phyloP scores from a whole-genome alignment of 2,888 invertebrate genomes.

The Anaspis maculata region DNA sequence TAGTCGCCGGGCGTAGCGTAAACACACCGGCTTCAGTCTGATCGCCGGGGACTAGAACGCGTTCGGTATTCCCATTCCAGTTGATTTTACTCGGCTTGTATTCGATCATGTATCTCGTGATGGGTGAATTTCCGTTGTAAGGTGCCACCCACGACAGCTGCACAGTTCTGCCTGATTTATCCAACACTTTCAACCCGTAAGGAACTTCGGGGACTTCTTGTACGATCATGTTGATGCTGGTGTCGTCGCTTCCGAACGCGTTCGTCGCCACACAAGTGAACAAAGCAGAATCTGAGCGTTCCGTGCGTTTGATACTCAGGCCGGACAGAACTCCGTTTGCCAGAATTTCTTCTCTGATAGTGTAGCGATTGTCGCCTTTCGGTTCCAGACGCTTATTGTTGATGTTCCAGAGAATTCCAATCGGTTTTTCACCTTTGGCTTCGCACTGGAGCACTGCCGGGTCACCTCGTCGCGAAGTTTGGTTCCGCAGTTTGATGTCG shows the following conservation, averaged over 20 bases:
- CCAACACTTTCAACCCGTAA: slow-evolving; percentile 77
- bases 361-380: slow-evolving; percentile 82
- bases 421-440: slow-evolving; percentile 90
- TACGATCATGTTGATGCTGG: slow-evolving; percentile 91
- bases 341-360: slow-evolving; percentile 79
- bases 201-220: slow-evolving; percentile 89
- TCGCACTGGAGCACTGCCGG: slow-evolving; percentile 87
- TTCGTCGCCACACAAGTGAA: slow-evolving; percentile 91
- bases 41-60: slow-evolving; percentile 82
- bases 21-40: slow-evolving; percentile 84
- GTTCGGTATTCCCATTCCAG: slow-evolving; percentile 79
- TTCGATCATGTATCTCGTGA: slow-evolving; percentile 77
- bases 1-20: slow-evolving; percentile 82
- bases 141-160: slow-evolving; percentile 89
- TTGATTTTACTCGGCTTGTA: slow-evolving; percentile 79
- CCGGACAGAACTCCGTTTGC: slow-evolving; percentile 83
- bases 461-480: slow-evolving; percentile 84
- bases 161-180: slow-evolving; percentile 84
- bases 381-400: slow-evolving; percentile 87
- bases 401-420: slow-evolving; percentile 92
- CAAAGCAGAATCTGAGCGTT: slow-evolving; percentile 79
- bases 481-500: slow-evolving; percentile 84
- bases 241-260: slow-evolving; percentile 88
- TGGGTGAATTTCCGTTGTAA: slow-evolving; percentile 85
- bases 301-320: slow-evolving; percentile 81